A percentile compares a stretch with the other conserved stretches of the same genome.
These are phyloP conservation scores for Oreohelix idahoensis DNA, from an alignment of 1,140 invertebrate species.

Conservation along the genomic window DNA sequence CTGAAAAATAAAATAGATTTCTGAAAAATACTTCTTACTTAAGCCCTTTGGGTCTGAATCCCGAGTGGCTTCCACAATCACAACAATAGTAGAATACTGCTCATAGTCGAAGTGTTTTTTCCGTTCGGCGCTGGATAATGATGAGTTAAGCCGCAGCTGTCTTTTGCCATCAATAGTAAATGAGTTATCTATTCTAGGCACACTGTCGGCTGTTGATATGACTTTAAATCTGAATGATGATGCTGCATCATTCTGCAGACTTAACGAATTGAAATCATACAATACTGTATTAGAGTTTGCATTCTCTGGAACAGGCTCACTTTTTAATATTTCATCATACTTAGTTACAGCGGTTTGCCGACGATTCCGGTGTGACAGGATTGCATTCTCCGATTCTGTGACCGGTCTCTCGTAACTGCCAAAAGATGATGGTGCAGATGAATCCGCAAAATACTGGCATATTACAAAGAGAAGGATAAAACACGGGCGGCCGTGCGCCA, in stretches of 20 bases:
- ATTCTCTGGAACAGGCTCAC: constrained; percentile 26
- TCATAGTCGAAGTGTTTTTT: constrained; percentile 34
- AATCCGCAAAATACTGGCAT: neutral
- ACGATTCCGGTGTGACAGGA: neutral
- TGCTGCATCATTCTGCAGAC: neutral
- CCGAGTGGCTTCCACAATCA: constrained; percentile 26
- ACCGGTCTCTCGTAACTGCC: neutral
- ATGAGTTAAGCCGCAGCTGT: neutral
- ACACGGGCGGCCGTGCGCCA: neutral
- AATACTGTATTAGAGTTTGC: neutral
- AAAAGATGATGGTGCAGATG: neutral
- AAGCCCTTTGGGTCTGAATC: neutral
- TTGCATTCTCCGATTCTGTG: neutral
- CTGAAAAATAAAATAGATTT: no score
- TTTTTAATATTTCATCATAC: constrained; percentile 8
- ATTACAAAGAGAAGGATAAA: neutral
- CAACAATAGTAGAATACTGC: constrained; percentile 14
- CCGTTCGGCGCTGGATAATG: neutral
- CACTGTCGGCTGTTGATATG: constrained; percentile 18
- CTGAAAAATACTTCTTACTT: neutral
- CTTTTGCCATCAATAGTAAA: constrained; percentile 21
- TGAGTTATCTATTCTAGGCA: neutral
- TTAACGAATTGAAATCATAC: constrained; percentile 38
- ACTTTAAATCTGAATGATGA: constrained; percentile 25
- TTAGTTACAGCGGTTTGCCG: neutral